Evolutionary conservation across 2,113 vertebrate species (phyloP).

Genomic region (Aramus guarauna): DNA sequence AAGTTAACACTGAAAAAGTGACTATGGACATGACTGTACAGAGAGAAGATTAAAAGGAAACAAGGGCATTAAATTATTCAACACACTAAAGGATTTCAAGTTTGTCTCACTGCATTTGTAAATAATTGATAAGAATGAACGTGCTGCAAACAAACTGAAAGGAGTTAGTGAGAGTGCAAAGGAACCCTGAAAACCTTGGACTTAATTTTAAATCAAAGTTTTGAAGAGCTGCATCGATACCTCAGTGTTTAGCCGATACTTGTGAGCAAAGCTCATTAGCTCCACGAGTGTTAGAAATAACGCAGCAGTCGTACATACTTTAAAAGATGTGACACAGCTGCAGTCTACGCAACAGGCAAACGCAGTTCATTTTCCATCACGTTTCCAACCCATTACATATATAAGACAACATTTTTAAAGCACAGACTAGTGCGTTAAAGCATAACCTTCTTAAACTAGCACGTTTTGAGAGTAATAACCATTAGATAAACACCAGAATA

Average conservation of each 20-base stretch:
- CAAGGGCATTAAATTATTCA: conserved; percentile 8
- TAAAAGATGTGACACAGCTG: not conserved
- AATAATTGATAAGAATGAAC: not conserved
- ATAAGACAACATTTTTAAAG: not conserved
- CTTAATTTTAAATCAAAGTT: not conserved
- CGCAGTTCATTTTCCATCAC: not conserved
- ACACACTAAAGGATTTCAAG: not conserved
- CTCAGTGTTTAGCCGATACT: not conserved
- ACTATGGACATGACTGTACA: not conserved
- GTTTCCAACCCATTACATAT: not conserved
- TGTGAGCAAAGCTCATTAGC: not conserved
- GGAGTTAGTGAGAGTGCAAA: fast-evolving
- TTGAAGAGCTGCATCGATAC: not conserved
- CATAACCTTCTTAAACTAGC: not conserved
- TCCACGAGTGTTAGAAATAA: not conserved
- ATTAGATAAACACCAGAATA: not conserved
- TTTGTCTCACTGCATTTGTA: not conserved
- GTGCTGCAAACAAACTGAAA: not conserved
- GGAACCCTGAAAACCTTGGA: not conserved
- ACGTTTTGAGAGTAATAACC: not conserved
- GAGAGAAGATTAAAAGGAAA: not conserved
- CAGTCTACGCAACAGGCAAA: not conserved
- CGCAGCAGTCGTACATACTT: not conserved
- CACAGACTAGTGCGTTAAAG: not conserved
- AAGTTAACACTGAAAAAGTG: not conserved